These are phyloP conservation scores for Pyrrhia umbra DNA, from an alignment of 2,888 invertebrate species.

Conservation along the genomic window DNA sequence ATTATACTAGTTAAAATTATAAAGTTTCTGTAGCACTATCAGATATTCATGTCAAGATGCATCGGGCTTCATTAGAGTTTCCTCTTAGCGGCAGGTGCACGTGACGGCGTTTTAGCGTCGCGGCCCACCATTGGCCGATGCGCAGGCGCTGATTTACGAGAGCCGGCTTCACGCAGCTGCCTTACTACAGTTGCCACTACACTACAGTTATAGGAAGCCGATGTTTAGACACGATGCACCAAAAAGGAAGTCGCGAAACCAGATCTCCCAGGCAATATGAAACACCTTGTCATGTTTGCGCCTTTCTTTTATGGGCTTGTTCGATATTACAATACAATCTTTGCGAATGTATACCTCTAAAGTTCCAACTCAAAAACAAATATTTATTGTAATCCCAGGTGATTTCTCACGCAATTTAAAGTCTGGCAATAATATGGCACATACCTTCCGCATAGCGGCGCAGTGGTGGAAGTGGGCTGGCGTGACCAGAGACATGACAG, in stretches of 20 bases:
- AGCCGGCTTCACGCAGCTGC: constrained; percentile 78
- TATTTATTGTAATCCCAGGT: too few relatives aligned
- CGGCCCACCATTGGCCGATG: constrained; percentile 76
- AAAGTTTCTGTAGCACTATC: constrained; percentile 47
- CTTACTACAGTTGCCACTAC: constrained; percentile 64
- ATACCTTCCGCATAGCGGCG: constrained; percentile 62
- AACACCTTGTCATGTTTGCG: constrained; percentile 51
- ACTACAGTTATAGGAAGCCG: constrained; percentile 75
- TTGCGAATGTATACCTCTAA: background rate
- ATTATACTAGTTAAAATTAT: background rate
- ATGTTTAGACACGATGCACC: constrained; percentile 75
- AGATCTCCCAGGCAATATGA: constrained; percentile 57
- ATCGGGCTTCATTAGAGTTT: constrained; percentile 78
- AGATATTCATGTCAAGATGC: constrained; percentile 63
- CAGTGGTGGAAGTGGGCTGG: constrained; percentile 63
- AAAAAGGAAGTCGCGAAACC: constrained; percentile 74
- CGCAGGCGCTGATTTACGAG: constrained; percentile 80
- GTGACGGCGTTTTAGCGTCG: constrained; percentile 68
- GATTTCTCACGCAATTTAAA: constrained; percentile 27
- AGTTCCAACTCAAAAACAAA: background rate
- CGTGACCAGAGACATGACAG: constrained; percentile 87
- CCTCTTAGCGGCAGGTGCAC: constrained; percentile 85
- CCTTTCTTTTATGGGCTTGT: constrained; percentile 24
- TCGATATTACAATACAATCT: background rate
- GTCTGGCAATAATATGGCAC: constrained; percentile 31